Conservation (phyloP, 2,113 vertebrate genomes). For the Nothobranchius furzeri region DNA sequence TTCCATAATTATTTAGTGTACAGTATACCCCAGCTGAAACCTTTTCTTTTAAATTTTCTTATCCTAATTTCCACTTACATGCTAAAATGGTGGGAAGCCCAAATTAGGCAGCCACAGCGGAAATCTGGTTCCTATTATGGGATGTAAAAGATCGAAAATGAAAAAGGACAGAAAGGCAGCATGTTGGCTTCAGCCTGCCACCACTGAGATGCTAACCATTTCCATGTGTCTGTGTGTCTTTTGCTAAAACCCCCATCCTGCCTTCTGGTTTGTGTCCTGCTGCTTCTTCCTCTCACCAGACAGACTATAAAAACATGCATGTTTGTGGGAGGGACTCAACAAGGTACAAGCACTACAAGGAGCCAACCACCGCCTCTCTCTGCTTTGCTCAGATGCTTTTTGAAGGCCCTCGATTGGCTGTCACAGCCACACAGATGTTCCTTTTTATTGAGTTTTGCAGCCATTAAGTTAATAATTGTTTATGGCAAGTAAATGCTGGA, state of each 20-base stretch:
- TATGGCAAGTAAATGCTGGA: slow-evolving; percentile 83
- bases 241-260: slow-evolving; percentile 52
- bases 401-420: slow-evolving; percentile 62
- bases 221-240: slow-evolving; percentile 77
- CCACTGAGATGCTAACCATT: slow-evolving; percentile 75
- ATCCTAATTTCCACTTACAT: slow-evolving; percentile 79
- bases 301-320: slow-evolving; percentile 74
- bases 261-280: slow-evolving; percentile 61
- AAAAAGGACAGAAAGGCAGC: slow-evolving; percentile 68
- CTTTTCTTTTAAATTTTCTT: slow-evolving; percentile 57
- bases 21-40: slow-evolving; percentile 56
- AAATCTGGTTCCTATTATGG: slow-evolving; percentile 81
- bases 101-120: slow-evolving; percentile 75
- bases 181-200: slow-evolving; percentile 69
- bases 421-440: slow-evolving; percentile 74
- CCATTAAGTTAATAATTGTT: slow-evolving; percentile 84
- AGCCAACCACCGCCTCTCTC: slow-evolving; percentile 61
- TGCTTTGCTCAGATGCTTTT: slow-evolving; percentile 22
- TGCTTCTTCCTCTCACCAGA: slow-evolving; percentile 79
- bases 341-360: slow-evolving; percentile 62
- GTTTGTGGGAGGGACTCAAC: slow-evolving; percentile 66
- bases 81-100: slow-evolving; percentile 69
- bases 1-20: slow-evolving; percentile 74
- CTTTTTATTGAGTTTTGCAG: slow-evolving; percentile 80
- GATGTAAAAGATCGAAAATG: slow-evolving; percentile 77